Base-by-base conservation (phyloP, 2,888 invertebrate species). In the Steinernema carpocapsae region DNA sequence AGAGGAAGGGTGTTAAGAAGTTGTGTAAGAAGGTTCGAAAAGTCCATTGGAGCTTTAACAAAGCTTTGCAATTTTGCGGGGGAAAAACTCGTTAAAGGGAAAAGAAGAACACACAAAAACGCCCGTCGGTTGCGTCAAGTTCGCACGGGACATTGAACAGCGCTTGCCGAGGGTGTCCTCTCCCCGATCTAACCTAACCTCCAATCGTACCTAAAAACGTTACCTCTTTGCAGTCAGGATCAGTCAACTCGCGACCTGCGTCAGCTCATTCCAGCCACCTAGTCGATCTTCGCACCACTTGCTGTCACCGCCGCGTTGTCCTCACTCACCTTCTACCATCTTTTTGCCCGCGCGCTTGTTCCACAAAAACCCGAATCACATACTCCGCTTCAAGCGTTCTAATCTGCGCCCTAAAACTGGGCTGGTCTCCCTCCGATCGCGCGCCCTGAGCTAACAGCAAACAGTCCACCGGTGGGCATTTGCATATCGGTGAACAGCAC, bases 321-420 rank as follows among this genome's bases (percentile, higher is more conserved):
- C 56, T 56, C 56, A n/a, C n/a, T n/a, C n/a, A 56, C 56, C 56
- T 56, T 26, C 56, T 56, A 26, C 22, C 56, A 22, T 12, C 56
- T 56, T 56, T 56, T 56, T 56, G 26, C 56, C 24, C 19, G 51
- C 51, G 51, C 51, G n/a, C 51, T 56, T 43, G 43, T 26, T 26
- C 56, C 24, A 56, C 14, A 10, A 56, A 56, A 56, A 56, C 3
- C 56, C 56, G 26, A 4, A 56, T 26, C 26, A 12, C 7, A 7
- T 43, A 10, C 51, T 10, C 51, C 51, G 19, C 56, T 56, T 19
- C 56, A 17, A 56, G 56, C 56, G n/a, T n/a, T 26, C 56, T 14
- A 56, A 51, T 51, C 51, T 19, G 51, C 51, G 51, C 56, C 56
- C 56, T 22, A 56, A 4, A 22, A 26, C 56, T 24, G 26, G 56